These are phyloP conservation scores for Meiosimyza platycephala DNA, from an alignment of 2,888 invertebrate genomes.

Conservation along the genomic window DNA sequence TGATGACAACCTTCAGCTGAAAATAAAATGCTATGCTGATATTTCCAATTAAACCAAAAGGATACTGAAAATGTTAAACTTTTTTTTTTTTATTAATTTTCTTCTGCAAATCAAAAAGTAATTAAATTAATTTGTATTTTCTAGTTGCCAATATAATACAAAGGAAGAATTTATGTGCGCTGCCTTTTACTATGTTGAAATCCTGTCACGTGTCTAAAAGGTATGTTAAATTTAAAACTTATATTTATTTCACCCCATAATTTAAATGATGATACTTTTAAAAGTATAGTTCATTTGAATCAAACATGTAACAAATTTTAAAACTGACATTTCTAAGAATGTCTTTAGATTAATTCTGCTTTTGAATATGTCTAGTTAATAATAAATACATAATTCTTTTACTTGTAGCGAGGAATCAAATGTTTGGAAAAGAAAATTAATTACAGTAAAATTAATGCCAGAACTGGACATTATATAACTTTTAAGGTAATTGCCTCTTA, in stretches of 20 bases:
- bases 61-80: slow-evolving; percentile 38
- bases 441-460: slow-evolving; percentile 20
- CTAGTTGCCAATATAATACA: no score
- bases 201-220: not conserved
- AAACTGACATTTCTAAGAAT: slow-evolving; percentile 29
- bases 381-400: not conserved
- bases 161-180: no score
- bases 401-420: not conserved
- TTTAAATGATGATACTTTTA: slow-evolving; percentile 39
- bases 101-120: no score
- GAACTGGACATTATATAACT: no score
- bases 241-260: not conserved
- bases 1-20: slow-evolving; percentile 42
- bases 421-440: not conserved
- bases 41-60: slow-evolving; percentile 45
- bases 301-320: slow-evolving; percentile 40
- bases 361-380: not conserved
- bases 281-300: slow-evolving; percentile 45
- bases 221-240: not conserved
- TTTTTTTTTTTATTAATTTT: no score
- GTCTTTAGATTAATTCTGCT: not conserved
- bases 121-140: no score
- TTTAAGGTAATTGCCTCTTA: no score
- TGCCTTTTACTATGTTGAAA: no score
- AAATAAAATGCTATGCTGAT: slow-evolving; percentile 41